Base-by-base conservation (phyloP, 2,888 invertebrate species). In the Folsomia manolachei region DNA sequence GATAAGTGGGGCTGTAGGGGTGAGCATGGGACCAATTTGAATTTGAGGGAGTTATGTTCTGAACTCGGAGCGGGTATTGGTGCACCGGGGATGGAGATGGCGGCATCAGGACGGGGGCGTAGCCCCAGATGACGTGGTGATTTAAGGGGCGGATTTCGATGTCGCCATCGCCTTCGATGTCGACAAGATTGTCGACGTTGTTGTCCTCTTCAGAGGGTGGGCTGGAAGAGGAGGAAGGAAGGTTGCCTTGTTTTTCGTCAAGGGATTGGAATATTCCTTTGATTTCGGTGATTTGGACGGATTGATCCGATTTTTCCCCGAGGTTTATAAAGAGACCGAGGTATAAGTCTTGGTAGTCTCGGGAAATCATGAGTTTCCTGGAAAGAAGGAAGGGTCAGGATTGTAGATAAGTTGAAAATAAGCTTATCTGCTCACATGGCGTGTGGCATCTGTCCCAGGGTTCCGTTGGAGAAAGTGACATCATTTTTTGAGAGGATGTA, bases 341-440 rank as follows among this genome's bases (percentile, higher is more conserved):
- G 65, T 71, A 65, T 14, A 75, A 73, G 11, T 74, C 73, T 51
- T 71, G 69, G 21, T 74, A 75, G 11, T 76, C 74, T 26, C 75
- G 63, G 23, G 69, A 73, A 26, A 78, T 71, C 7, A 68, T 69
- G 2, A 78, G 14, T 63, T 71, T 68, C 60, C 77, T 77, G 39
- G 19, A 53, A 61, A 51, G 65, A 64, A 27, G 39, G 39, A 14
- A 14, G 39, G 14, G 39, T 18, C 24, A 23, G 14, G 9, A 66
- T 39, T n/a, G n/a, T n/a, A n/a, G n/a, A n/a, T n/a, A n/a, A n/a
- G n/a, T n/a, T 24, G 14, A 61, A 11, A n/a, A n/a, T n/a, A n/a
- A n/a, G n/a, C n/a, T n/a, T n/a, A n/a, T n/a, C n/a, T 56, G 7
- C 67, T 61, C 74, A 78, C 78, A 78, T 60, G 9, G 78, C 75